These are phyloP conservation scores for Euspilapteryx auroguttella DNA, from an alignment of 2,888 invertebrate genomes.

Conservation along the genomic window DNA sequence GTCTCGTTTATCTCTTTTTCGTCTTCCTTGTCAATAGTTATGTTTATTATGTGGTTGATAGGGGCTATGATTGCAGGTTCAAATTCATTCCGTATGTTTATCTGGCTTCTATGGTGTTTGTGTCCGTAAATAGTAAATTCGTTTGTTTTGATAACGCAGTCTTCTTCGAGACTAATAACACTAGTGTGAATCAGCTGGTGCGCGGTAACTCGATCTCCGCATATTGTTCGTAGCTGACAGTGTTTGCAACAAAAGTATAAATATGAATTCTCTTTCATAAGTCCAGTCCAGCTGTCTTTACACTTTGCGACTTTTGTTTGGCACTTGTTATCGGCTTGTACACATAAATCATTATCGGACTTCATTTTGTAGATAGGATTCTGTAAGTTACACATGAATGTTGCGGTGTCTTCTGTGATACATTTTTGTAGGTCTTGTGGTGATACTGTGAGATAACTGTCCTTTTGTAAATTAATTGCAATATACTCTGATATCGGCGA, in stretches of 20 bases:
- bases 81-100: neutral
- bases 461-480: neutral
- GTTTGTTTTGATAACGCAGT: conserved; percentile 1
- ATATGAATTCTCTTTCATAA: neutral
- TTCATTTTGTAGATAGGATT: neutral
- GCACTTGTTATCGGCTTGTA: neutral
- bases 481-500: neutral
- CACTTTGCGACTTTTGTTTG: neutral
- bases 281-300: neutral
- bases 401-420: neutral
- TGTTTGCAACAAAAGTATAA: conserved; percentile 1
- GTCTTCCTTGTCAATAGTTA: neutral
- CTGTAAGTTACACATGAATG: neutral
- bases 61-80: neutral
- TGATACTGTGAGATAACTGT: neutral
- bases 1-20: no score
- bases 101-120: neutral
- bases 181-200: neutral
- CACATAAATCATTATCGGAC: neutral
- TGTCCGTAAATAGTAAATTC: neutral
- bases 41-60: neutral
- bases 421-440: neutral
- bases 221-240: conserved; percentile 2
- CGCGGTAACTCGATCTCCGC: neutral
- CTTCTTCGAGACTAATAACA: neutral